These are phyloP conservation scores for Arctia plantaginis DNA, from an alignment of 2,888 invertebrate genomes.

Conservation along the genomic window DNA sequence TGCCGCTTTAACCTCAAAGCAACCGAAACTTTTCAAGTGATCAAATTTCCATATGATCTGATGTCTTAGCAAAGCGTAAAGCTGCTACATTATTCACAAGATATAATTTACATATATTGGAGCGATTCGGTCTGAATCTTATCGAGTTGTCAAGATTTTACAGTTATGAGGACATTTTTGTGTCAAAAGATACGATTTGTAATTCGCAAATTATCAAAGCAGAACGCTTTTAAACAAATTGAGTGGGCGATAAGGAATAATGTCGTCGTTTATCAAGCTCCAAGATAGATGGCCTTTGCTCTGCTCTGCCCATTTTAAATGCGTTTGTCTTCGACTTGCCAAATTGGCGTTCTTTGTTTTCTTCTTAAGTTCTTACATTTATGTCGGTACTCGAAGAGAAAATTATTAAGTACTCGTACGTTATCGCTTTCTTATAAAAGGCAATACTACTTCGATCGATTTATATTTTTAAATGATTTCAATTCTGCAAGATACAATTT, in stretches of 20 bases:
- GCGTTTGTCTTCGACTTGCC: constrained; percentile 85
- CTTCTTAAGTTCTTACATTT: constrained; percentile 74
- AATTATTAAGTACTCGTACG: constrained; percentile 55
- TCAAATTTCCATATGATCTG: constrained; percentile 17
- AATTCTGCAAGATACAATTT: background rate
- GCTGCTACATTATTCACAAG: constrained; percentile 53
- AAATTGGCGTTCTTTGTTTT: constrained; percentile 84
- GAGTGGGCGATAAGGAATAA: constrained; percentile 87
- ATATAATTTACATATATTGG: constrained; percentile 72
- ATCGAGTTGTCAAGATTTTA: constrained; percentile 72
- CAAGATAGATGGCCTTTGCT: constrained; percentile 84
- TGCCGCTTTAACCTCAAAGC: background rate
- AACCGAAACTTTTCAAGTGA: constrained; percentile 9
- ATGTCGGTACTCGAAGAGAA: constrained; percentile 56
- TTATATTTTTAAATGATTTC: background rate
- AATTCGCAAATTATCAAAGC: constrained; percentile 86
- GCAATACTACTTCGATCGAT: background rate
- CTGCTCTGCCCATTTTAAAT: constrained; percentile 86
- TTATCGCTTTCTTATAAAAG: constrained; percentile 45
- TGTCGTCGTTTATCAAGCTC: constrained; percentile 86
- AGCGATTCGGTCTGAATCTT: constrained; percentile 64
- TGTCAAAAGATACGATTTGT: constrained; percentile 84
- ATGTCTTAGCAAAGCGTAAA: constrained; percentile 28
- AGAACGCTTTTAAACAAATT: constrained; percentile 87
- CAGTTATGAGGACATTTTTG: constrained; percentile 83